Evolutionary conservation across 2,113 vertebrate species (phyloP).

Genomic region (Centrocercus urophasianus): DNA sequence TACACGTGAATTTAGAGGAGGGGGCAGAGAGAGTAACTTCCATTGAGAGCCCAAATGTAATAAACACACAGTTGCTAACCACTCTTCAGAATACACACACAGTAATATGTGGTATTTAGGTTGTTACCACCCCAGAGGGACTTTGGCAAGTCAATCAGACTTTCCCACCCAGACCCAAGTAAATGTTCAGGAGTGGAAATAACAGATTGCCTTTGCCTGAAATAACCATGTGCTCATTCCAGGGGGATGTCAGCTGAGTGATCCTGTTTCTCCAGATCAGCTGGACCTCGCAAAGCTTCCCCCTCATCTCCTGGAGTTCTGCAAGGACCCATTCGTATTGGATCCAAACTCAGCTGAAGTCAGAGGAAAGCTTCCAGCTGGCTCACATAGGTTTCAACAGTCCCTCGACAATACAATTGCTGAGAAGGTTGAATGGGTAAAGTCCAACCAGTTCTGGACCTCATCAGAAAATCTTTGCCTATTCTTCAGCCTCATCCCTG

Average conservation of each 20-base stretch:
- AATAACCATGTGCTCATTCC: neutral
- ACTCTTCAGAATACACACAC: neutral
- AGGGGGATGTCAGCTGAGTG: neutral
- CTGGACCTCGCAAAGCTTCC: neutral
- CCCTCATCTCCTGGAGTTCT: neutral
- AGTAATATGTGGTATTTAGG: neutral
- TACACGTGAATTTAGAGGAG: neutral
- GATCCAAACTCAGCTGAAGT: neutral
- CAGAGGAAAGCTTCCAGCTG: neutral
- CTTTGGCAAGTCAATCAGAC: neutral
- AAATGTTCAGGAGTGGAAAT: neutral
- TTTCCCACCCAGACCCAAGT: slow-evolving; percentile 34
- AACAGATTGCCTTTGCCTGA: slow-evolving; percentile 1
- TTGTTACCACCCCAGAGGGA: neutral
- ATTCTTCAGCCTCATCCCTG: neutral
- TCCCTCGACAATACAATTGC: neutral
- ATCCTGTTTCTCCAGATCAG: neutral
- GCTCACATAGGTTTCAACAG: neutral
- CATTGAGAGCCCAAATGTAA: neutral
- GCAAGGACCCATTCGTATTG: fast-evolving
- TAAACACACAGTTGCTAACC: neutral
- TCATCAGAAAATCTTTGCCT: neutral
- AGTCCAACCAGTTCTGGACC: neutral
- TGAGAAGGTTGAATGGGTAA: neutral
- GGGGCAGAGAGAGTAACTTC: neutral